phyloP scores from a whole-genome alignment of 2,113 vertebrate genomes.

The Elaphurus davidianus region DNA sequence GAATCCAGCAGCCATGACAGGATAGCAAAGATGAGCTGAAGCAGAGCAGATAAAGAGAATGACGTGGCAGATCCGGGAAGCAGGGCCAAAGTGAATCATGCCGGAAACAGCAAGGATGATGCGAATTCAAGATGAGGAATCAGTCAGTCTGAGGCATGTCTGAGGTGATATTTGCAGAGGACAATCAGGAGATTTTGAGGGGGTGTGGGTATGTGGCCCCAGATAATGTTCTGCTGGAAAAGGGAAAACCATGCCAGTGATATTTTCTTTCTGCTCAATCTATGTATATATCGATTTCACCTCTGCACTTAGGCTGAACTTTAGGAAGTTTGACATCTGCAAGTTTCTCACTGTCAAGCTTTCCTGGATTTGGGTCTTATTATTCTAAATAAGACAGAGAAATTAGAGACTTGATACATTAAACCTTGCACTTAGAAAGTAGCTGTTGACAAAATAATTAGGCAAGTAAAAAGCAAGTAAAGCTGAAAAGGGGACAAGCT shows the following conservation, averaged over 20 bases:
- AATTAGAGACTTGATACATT: not conserved
- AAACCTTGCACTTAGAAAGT: not conserved
- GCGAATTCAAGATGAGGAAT: not conserved
- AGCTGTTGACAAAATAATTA: not conserved
- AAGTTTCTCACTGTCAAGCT: not conserved
- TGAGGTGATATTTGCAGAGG: not conserved
- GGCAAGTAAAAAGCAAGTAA: conserved; percentile 9
- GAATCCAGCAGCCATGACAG: not conserved
- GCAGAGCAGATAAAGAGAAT: not conserved
- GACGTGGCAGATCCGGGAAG: not conserved
- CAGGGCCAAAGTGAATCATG: not conserved
- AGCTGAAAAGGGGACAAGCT: not conserved
- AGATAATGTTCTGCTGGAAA: not conserved
- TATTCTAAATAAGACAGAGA: conserved; percentile 7
- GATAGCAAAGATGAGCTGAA: not conserved
- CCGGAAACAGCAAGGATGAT: not conserved
- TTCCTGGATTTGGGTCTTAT: not conserved
- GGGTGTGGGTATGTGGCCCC: not conserved
- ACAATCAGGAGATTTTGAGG: not conserved
- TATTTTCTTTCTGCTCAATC: not conserved
- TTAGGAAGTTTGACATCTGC: not conserved
- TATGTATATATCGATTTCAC: not conserved
- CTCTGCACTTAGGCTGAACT: not conserved
- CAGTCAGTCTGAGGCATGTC: not conserved
- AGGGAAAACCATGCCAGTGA: not conserved